A percentile compares a stretch with the other conserved stretches of the same genome.
Evolutionary conservation across 2,888 invertebrate genomes (phyloP).

Genomic region (Aporophyla nigra): DNA sequence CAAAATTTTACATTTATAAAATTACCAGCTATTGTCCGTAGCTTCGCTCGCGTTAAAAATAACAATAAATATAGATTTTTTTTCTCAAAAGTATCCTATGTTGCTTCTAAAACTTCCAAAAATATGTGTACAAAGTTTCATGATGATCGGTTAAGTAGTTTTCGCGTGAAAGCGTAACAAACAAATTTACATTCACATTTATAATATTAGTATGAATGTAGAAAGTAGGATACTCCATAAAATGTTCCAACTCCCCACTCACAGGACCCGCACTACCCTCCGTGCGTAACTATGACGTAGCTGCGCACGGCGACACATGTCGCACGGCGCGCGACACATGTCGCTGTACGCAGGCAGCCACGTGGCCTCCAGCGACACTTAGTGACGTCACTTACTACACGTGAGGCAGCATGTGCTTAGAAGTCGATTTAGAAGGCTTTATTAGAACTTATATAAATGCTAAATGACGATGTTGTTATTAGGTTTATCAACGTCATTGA

Average conservation of each 20-base stretch:
- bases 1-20: too few relatives aligned
- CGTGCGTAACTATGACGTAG: slow-evolving; percentile 60
- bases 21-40: too few relatives aligned
- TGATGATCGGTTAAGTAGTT: too few relatives aligned
- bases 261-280: neutral
- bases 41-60: too few relatives aligned
- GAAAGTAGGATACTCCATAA: neutral
- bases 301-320: slow-evolving; percentile 50
- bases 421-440: neutral
- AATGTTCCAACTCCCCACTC: slow-evolving; percentile 48
- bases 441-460: slow-evolving; percentile 17
- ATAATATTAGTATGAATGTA: too few relatives aligned
- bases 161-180: too few relatives aligned
- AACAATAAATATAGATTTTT: too few relatives aligned
- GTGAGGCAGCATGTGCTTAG: slow-evolving; percentile 25
- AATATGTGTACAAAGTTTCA: too few relatives aligned
- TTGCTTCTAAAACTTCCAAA: too few relatives aligned
- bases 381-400: slow-evolving; percentile 47
- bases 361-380: slow-evolving; percentile 34
- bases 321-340: slow-evolving; percentile 31
- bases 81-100: too few relatives aligned
- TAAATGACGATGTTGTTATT: neutral
- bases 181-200: too few relatives aligned
- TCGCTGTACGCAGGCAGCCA: slow-evolving; percentile 31
- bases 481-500: slow-evolving; percentile 10